Conservation (phyloP, 2,888 invertebrate genomes). For the Sinelater perroti region DNA sequence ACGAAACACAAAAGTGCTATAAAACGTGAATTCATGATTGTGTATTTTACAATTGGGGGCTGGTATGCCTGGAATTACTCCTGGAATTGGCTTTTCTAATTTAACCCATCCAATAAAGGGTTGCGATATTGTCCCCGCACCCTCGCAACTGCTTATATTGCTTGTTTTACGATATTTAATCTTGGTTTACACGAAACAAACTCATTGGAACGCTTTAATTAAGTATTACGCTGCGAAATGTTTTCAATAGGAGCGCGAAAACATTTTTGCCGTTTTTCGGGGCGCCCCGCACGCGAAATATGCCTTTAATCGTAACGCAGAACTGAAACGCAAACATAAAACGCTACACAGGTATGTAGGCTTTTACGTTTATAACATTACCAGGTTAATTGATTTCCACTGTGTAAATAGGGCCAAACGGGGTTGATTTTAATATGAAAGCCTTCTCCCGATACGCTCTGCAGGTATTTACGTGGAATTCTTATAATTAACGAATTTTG, state of each 20-base stretch:
- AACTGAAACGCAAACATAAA: neutral
- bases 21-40: constrained; percentile 55
- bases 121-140: constrained; percentile 54
- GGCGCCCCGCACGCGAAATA: constrained; percentile 1
- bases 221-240: constrained; percentile 44
- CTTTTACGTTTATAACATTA: constrained; percentile 4
- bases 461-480: constrained; percentile 42
- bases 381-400: constrained; percentile 25
- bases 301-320: neutral
- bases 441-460: constrained; percentile 32
- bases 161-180: constrained; percentile 57
- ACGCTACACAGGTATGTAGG: neutral
- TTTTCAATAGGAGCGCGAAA: constrained; percentile 23
- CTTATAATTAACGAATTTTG: constrained; percentile 49
- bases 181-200: constrained; percentile 52
- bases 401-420: constrained; percentile 30
- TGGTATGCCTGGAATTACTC: constrained; percentile 54
- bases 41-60: constrained; percentile 57
- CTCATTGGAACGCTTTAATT: constrained; percentile 55
- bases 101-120: constrained; percentile 58
- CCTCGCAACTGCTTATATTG: constrained; percentile 53
- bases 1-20: constrained; percentile 52
- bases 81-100: constrained; percentile 59
- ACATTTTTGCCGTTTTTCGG: neutral
- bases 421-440: constrained; percentile 36